Evolutionary conservation across 2,888 invertebrate genomes (phyloP), one percentile per base, ranked within the genome.

Genomic region (Hipparchia semele): DNA sequence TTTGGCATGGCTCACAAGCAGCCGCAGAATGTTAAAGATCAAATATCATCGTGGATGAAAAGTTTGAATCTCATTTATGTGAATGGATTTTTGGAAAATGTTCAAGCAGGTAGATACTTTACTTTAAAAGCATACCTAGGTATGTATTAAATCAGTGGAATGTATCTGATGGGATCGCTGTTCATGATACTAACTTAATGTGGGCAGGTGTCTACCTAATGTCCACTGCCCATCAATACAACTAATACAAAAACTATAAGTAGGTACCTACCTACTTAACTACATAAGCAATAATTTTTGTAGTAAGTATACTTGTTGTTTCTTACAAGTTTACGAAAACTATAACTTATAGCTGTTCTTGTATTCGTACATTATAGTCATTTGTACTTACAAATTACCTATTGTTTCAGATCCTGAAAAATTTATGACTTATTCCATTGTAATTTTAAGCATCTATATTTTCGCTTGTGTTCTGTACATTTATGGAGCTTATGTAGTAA

Each of bases 401-500:
- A 58, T 58, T 66, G 6, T 88, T 87, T 49, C 88, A 93, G 93
- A 91, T 84, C 86, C 89, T 51, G 84, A 86, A 76, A 88, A 85
- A 78, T 87, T 83, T 77, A 79, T 87, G 45, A 84, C 86, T 10
- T 76, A 86, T 49, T 75, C 78, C 7, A 88, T 92, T 62, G 82
- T 79, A 66, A 74, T 87, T 8, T 79, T 84, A 68, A 85, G 84
- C 60, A 76, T 91, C 9, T 92, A 92, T 73, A 82, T 90, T 67
- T 51, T 87, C 68, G 72, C 84, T 62, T 86, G 89, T 72, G 13
- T 88, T 12, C 59, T 88, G 65, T 92, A 85, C 76, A 87, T 91
- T 39, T 92, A 93, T 75, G 93, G 92, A 77, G 91, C 93, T 2
- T 93, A 87, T 74, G 86, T 79, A 81, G 93, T 92, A 82, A 85